These are phyloP conservation scores for Lipophrys pholis DNA, from an alignment of 2,113 vertebrate species.

Conservation along the genomic window DNA sequence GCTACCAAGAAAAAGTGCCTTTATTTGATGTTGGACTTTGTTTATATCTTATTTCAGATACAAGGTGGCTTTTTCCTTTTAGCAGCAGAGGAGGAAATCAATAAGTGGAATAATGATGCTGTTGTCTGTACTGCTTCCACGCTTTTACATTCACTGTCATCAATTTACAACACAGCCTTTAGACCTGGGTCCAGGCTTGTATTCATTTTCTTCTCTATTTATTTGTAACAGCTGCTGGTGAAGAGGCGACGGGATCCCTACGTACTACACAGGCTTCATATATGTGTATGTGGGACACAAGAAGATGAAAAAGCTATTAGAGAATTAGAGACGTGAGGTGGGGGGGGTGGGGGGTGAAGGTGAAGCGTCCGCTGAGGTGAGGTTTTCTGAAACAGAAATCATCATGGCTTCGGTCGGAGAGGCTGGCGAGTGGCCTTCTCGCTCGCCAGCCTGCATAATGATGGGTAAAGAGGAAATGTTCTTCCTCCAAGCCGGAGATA, in stretches of 20 bases:
- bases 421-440: conserved; percentile 56
- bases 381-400: conserved; percentile 39
- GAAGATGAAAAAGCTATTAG: conserved; percentile 21
- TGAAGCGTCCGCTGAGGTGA: conserved; percentile 16
- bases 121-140: conserved; percentile 51
- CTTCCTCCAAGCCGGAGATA: conserved; percentile 75
- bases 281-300: not conserved
- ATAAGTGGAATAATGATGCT: conserved; percentile 78
- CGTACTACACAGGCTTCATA: not conserved
- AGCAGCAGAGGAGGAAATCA: conserved; percentile 71
- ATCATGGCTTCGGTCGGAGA: conserved; percentile 56
- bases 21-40: conserved; percentile 68
- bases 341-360: conserved; percentile 17
- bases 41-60: conserved; percentile 77
- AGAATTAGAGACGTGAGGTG: conserved; percentile 27
- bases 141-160: conserved; percentile 66
- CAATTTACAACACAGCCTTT: conserved; percentile 64
- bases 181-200: conserved; percentile 57
- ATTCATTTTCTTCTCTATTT: conserved; percentile 62
- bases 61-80: conserved; percentile 63
- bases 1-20: conserved; percentile 49
- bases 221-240: conserved; percentile 37
- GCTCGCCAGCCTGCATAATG: conserved; percentile 69
- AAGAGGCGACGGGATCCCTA: conserved; percentile 20
- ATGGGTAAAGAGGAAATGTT: conserved; percentile 80